Evolutionary conservation across 2,888 invertebrate genomes (phyloP), one percentile per base, ranked within the genome.

Genomic region (Abscondita cerata): DNA sequence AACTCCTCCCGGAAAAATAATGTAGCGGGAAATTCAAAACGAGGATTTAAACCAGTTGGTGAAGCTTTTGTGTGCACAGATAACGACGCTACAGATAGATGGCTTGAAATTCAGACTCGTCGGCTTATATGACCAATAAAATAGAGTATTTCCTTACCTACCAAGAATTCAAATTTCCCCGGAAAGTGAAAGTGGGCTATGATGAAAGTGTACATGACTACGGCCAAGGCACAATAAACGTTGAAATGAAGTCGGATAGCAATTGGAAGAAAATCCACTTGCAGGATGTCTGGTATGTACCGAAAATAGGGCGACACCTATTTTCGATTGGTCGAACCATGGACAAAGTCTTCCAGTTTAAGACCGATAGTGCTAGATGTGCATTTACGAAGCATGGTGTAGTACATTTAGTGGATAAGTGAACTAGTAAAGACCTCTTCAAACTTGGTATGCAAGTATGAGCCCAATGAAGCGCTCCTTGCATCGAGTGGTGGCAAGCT

Each of bases 291-390:
- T 50, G 50, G 50, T 50, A 50, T 33, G 34, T 50, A 11, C 50
- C 34, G 15, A 11, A 50, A 50, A 15, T 50, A 31, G 11, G 34
- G 1, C 12, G 33, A 50, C 31, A 50, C 11, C n/a, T 50, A 15
- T 50, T 50, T 50, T 50, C 50, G 13, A 50, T 50, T 6, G 33
- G 50, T 33, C 15, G 33, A 15, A 33, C 50, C 33, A 34, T 40
- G 13, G 16, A 11, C 40, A 13, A 40, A 8, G n/a, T 12, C 15
- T 40, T 40, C 13, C 13, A 13, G 13, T 40, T 40, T 13, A 12
- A 40, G 15, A 15, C 40, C 5, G 25, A 25, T 25, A 2, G 25
- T 4, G 6, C 2, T 6, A 6, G 6, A 6, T 25, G 25, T 6
- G 25, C 6, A 6, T 25, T 25, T 25, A 25, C 6, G 6, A 25